Evolutionary conservation across 2,797 vertebrate species (phyloP), one percentile per base, ranked within the genome.

Genomic region (Sternotherus odoratus): DNA sequence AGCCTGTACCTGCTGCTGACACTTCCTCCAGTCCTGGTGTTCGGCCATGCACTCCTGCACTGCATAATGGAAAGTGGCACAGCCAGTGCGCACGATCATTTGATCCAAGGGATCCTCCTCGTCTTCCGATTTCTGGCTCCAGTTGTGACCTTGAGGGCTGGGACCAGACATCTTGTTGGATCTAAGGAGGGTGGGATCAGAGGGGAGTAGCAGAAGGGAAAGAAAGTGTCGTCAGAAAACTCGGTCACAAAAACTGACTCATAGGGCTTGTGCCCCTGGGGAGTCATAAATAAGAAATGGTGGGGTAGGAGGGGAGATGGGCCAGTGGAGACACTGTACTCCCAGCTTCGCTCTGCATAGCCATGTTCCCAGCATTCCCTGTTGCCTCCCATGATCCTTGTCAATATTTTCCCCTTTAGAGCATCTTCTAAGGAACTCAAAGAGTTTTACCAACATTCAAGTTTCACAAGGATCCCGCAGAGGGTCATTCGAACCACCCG

Each of bases 31-130:
- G 98, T 99, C 99, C 97, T 98, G 99, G 83, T 98, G 97, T 39
- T 98, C 98, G 0, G 98, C 98, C 99, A 99, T 99, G 97, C 99
- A 99, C 69, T 99, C 98, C 97, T 99, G 99, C 81, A 99, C 97
- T 1, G 98, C 98, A 1, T 98, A 98, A 90, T 99, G 99, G 51
- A 98, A 98, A 30, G 97, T 94, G 3, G 98, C 97, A 54, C 99
- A 99, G 77, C 99, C 99, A 0, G 98, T 99, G 57, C 98, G 98
- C 0, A 97, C 96, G 86, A 99, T 99, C 98, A 99, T 98, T 84
- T 92, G 97, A 0, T 99, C 99, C 82, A 99, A 95, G 0, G 98
- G 99, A 88, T 99, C 99, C 6, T 98, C 98, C 33, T 97, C 98
- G 0, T 99, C 99, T 2, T 97, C 97, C 0, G 94, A 97, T 53